These are phyloP conservation scores for Trigoniulus corallinus DNA, from an alignment of 1,140 invertebrate species.

Conservation along the genomic window DNA sequence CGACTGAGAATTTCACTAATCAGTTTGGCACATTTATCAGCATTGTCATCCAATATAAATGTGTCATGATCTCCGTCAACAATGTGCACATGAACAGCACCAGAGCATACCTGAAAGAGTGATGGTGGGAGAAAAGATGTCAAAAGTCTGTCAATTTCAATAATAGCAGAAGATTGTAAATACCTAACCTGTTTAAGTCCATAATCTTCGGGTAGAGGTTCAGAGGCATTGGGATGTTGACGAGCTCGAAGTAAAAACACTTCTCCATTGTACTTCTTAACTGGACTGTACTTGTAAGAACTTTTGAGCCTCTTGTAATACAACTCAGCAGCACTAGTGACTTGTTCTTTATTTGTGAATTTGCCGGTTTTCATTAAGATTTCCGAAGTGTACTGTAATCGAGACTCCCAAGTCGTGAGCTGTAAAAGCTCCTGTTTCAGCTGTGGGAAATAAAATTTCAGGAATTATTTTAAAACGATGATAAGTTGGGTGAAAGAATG, in stretches of 20 bases:
- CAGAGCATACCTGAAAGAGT: conserved; percentile 43
- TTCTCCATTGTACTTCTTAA: conserved; percentile 41
- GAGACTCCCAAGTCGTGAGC: conserved; percentile 21
- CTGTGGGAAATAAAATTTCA: conserved; percentile 19
- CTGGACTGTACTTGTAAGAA: conserved; percentile 51
- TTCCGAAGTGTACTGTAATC: conserved; percentile 23
- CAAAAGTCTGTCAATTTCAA: too few species aligned
- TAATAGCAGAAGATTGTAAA: too few species aligned
- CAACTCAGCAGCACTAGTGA: conserved; percentile 44
- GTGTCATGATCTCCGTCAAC: conserved; percentile 63
- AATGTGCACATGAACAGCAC: conserved; percentile 44
- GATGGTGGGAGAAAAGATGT: too few species aligned
- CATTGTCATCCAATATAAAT: conserved; percentile 51
- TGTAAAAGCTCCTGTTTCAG: conserved; percentile 36
- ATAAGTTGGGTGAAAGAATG: too few species aligned
- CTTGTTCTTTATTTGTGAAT: conserved; percentile 23
- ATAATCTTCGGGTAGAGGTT: conserved; percentile 55
- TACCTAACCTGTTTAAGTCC: conserved; percentile 53
- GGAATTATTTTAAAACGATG: too few species aligned
- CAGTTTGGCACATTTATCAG: conserved; percentile 42
- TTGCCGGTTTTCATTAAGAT: conserved; percentile 23
- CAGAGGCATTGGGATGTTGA: conserved; percentile 43
- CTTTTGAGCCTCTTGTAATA: conserved; percentile 60
- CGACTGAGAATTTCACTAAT: too few species aligned
- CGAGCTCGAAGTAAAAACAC: conserved; percentile 58